These are phyloP conservation scores for Protodeltote pygarga DNA, from an alignment of 2,888 invertebrate genomes.

Conservation along the genomic window DNA sequence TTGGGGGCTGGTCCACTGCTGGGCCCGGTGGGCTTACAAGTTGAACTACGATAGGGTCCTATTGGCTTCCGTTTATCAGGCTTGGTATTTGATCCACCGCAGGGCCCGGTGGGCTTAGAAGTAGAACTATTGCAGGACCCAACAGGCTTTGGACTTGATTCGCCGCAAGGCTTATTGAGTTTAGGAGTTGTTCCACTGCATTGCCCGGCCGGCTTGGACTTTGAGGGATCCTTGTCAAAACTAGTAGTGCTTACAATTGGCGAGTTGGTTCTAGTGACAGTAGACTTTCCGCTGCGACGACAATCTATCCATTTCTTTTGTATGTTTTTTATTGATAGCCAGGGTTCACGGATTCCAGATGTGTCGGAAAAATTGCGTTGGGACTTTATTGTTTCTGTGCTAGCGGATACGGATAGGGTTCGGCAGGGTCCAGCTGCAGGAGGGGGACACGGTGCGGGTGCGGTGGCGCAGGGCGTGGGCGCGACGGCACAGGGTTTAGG, in stretches of 20 bases:
- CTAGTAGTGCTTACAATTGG: background rate
- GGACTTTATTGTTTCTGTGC: background rate
- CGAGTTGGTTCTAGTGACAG: background rate
- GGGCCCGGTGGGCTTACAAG: background rate
- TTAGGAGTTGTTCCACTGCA: too few relatives aligned
- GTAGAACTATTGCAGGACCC: too few relatives aligned
- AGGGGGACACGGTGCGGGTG: background rate
- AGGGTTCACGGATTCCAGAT: conserved; percentile 25
- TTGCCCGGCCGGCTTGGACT: background rate
- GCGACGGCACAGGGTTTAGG: too few relatives aligned
- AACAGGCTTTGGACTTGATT: too few relatives aligned
- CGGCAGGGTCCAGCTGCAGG: background rate
- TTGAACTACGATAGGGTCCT: too few relatives aligned
- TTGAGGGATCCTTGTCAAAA: background rate
- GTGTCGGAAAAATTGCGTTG: background rate
- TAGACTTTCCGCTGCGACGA: background rate
- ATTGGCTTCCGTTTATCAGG: too few relatives aligned
- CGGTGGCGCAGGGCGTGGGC: background rate
- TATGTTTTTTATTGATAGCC: conserved; percentile 49
- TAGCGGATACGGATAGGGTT: background rate
- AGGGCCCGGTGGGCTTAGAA: too few relatives aligned
- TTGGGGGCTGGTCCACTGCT: background rate
- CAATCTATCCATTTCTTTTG: conserved; percentile 40
- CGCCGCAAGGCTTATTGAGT: too few relatives aligned
- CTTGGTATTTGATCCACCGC: too few relatives aligned